Base-by-base conservation (phyloP, 2,888 invertebrate species). In the Phlogophora meticulosa region DNA sequence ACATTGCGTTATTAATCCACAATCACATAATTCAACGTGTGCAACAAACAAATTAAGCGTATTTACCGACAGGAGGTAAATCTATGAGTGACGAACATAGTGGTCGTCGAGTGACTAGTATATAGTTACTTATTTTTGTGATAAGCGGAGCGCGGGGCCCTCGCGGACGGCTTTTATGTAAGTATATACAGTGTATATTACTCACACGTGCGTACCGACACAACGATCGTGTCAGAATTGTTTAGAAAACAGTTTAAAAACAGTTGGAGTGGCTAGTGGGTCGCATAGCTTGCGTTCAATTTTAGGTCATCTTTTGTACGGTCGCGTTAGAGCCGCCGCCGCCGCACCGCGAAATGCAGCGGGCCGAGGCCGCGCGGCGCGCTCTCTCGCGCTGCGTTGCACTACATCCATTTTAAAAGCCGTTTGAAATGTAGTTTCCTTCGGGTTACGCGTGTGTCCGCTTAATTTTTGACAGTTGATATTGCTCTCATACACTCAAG, bases 391-490 rank as follows among this genome's bases (percentile, higher is more conserved):
- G 88, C 86, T 88, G 89, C 89, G 90, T 85, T 93, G 94, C 93
- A 94, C 87, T 92, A 91, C 88, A 91, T 92, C 86, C 90, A 94
- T 93, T 92, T 92, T 91, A 90, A 91, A 92, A 91, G 90, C 84
- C 80, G 90, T 93, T 92, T 92, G 84, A 91, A 92, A 91, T 93
- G 88, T 92, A 90, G 93, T 93, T 94, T 94, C 91, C 92, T 93
- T 90, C 90, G 89, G 90, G 90, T 90, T 92, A 91, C 91, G 93
- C 94, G 93, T 94, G 94, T 93, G 90, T 92, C 91, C 90, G 90
- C 92, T 92, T 94, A 93, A 94, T 95, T 95, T 95, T 96, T 96
- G 96, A 96, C 96, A 96, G 96, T 96, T 96, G 95, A 94, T 93
- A 95, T 94, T 92, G 83, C 89, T 91, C 89, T 85, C 73, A 69